These are phyloP conservation scores for Rhagoletis zephyria DNA, from an alignment of 1,140 invertebrate genomes.

Conservation along the genomic window DNA sequence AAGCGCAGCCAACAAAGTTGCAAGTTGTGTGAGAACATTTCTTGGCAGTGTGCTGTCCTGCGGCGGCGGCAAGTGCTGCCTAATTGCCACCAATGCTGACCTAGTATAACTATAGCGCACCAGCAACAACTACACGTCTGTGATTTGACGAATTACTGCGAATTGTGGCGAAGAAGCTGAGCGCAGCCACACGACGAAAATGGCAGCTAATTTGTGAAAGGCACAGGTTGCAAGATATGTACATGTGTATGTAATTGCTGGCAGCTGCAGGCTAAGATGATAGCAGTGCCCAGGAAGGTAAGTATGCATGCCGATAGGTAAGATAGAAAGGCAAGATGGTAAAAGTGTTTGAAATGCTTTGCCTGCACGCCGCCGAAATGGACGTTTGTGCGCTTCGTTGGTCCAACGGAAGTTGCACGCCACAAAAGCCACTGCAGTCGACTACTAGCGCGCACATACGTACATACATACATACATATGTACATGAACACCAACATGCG, in stretches of 20 bases:
- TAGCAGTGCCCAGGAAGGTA: not conserved
- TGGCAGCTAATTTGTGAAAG: constrained; percentile 46
- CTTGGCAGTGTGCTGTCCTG: constrained; percentile 38
- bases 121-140: not conserved
- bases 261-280: constrained; percentile 1
- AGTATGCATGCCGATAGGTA: not conserved
- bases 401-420: constrained; percentile 31
- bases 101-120: not conserved
- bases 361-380: not conserved
- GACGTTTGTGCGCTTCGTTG: not conserved
- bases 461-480: not conserved
- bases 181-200: not conserved
- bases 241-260: not conserved
- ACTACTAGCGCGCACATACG: not conserved
- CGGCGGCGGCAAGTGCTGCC: constrained; percentile 25
- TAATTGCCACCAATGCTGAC: constrained; percentile 47
- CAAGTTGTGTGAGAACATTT: not conserved
- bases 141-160: constrained; percentile 43
- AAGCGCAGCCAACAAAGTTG: constrained; percentile 29
- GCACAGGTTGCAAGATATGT: not conserved
- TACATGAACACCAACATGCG: not conserved
- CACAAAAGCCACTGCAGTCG: constrained; percentile 43
- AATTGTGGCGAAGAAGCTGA: constrained; percentile 41
- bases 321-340: not conserved
- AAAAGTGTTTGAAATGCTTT: not conserved